Conservation (phyloP, 2,797 vertebrate species). For the Pampus argenteus region DNA sequence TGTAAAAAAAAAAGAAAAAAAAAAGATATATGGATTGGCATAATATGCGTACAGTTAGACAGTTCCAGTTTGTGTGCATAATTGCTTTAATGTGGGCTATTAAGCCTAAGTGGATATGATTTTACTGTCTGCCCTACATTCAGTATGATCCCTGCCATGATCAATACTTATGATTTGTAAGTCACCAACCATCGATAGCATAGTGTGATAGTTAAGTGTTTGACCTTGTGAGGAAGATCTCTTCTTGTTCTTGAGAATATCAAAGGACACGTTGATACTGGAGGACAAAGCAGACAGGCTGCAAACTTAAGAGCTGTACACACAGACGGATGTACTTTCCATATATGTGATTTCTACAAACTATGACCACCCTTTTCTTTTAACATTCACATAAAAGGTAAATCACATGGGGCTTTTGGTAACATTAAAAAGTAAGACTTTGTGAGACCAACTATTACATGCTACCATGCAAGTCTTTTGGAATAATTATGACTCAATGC, state of each 20-base stretch:
- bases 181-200: slow-evolving; percentile 87
- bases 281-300: slow-evolving; percentile 49
- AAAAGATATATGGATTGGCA: slow-evolving; percentile 78
- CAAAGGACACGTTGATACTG: slow-evolving; percentile 69
- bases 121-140: slow-evolving; percentile 93
- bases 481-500: slow-evolving; percentile 69
- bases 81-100: slow-evolving; percentile 96
- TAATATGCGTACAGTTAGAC: slow-evolving; percentile 85
- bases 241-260: slow-evolving; percentile 84
- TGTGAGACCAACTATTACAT: neutral
- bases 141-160: slow-evolving; percentile 88
- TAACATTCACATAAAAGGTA: slow-evolving; percentile 1
- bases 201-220: slow-evolving; percentile 84
- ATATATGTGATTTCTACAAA: neutral
- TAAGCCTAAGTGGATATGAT: slow-evolving; percentile 95
- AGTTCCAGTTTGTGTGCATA: slow-evolving; percentile 90
- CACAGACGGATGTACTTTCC: neutral
- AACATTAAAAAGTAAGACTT: neutral
- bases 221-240: slow-evolving; percentile 89
- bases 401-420: neutral
- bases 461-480: slow-evolving; percentile 59
- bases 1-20: slow-evolving; percentile 59
- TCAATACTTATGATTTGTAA: slow-evolving; percentile 97
- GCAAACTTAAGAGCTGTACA: slow-evolving; percentile 7
- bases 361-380: neutral